These are phyloP conservation scores for Morpho achilles DNA, from an alignment of 2,888 invertebrate genomes.

Conservation along the genomic window DNA sequence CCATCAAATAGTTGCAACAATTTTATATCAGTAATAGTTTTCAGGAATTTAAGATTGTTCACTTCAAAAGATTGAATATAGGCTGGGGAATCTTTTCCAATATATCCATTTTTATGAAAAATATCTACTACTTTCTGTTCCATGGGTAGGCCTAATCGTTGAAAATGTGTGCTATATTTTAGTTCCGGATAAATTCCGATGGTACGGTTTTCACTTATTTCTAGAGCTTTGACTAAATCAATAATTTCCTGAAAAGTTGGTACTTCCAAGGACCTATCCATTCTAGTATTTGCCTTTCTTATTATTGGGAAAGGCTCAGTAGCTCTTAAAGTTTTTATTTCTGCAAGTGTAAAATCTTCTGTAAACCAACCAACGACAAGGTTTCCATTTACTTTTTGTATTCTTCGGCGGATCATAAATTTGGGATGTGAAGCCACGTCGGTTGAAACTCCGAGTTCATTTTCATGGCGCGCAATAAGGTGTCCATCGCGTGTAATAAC, in stretches of 20 bases:
- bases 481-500: slow-evolving; percentile 64
- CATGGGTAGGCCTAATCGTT: slow-evolving; percentile 51
- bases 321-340: slow-evolving; percentile 58
- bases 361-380: slow-evolving; percentile 59
- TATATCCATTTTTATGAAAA: slow-evolving; percentile 56
- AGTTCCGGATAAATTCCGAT: slow-evolving; percentile 69
- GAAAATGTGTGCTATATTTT: slow-evolving; percentile 60
- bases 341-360: slow-evolving; percentile 65
- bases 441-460: slow-evolving; percentile 55
- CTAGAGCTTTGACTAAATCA: slow-evolving; percentile 53
- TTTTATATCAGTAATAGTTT: slow-evolving; percentile 50
- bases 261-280: slow-evolving; percentile 53
- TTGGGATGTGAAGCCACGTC: slow-evolving; percentile 51
- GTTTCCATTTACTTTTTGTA: slow-evolving; percentile 50
- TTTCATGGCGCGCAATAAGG: slow-evolving; percentile 62
- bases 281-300: slow-evolving; percentile 59
- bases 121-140: slow-evolving; percentile 51
- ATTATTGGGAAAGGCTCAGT: slow-evolving; percentile 53
- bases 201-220: slow-evolving; percentile 50
- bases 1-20: slow-evolving; percentile 55
- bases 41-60: slow-evolving; percentile 56
- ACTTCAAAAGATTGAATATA: slow-evolving; percentile 71
- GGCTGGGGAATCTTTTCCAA: slow-evolving; percentile 44
- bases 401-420: slow-evolving; percentile 49
- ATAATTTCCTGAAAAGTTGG: slow-evolving; percentile 66